Conservation (phyloP, 2,113 vertebrate genomes). For the Osmerus mordax region DNA sequence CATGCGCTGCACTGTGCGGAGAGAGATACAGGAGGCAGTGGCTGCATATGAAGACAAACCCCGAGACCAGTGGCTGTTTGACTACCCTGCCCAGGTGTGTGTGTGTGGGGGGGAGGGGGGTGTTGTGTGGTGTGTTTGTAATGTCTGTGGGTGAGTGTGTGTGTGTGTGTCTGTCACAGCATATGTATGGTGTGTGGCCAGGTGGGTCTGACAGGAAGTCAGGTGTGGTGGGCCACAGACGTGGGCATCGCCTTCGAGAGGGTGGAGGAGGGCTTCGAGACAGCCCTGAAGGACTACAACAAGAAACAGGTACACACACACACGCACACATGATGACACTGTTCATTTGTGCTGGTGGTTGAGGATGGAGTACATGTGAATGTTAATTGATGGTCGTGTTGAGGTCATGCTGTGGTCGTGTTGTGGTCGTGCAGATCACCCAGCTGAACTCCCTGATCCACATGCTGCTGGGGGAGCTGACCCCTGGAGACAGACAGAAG, state of each 20-base stretch:
- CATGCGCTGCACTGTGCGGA: constrained; percentile 61
- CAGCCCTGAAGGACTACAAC: constrained; percentile 71
- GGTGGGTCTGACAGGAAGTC: constrained; percentile 70
- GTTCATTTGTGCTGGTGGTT: no score
- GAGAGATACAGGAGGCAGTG: constrained; percentile 71
- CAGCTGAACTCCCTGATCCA: constrained; percentile 90
- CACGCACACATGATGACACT: neutral
- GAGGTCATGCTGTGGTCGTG: neutral
- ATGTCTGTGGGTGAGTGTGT: constrained; percentile 1
- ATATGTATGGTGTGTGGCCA: constrained; percentile 21
- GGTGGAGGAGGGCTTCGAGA: constrained; percentile 74
- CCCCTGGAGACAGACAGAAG: constrained; percentile 85
- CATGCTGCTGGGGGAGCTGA: constrained; percentile 87
- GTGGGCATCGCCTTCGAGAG: constrained; percentile 73
- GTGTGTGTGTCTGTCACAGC: constrained; percentile 10
- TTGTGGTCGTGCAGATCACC: constrained; percentile 74
- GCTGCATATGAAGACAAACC: constrained; percentile 71
- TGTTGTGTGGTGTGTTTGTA: neutral
- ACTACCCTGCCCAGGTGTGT: neutral
- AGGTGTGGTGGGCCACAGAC: constrained; percentile 74
- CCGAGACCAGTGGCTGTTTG: constrained; percentile 72
- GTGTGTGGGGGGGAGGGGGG: neutral
- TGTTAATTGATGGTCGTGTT: neutral
- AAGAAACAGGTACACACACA: constrained; percentile 42
- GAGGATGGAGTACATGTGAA: neutral